Base-by-base conservation (phyloP, 2,888 invertebrate species). In the Thumatha senex region DNA sequence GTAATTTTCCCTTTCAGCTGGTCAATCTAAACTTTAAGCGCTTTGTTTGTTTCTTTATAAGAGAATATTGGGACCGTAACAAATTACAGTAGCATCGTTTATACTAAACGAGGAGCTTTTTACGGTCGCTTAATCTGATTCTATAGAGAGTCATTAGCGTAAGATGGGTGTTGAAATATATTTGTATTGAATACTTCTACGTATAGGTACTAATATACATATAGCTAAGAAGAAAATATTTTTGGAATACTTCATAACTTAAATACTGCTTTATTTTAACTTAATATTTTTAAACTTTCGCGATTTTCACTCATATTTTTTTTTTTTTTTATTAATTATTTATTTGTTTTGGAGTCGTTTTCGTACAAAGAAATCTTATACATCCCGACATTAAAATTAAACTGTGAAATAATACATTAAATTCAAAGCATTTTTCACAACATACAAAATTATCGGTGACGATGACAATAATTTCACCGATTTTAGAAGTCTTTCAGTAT, bases 1-100 rank as follows among this genome's bases (percentile, higher is more conserved):
- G 80, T 80, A 80, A 83, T 83, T 84, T 79, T 69, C 70, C 68
- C 71, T 61, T 68, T 61, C 63, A 67, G 60, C 75, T 68, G 77
- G 76, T 75, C 80, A 74, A 70, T 74, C 66, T 55, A 62, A 67
- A 70, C 49, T 62, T 64, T 56, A 52, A 62, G 54, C 38, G 54
- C 49, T 66, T 58, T 67, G 54, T 58, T 63, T 63, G 51, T 65
- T 61, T 54, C 54, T 61, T 48, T 49, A 46, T 47, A 29, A 43
- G 24, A 40, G 40, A 42, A 47, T 46, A 54, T 55, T 46, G 44
- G 13, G 54, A 55, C 45, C 41, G 46, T 54, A 53, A 67, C 46
- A 61, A 57, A 70, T 64, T 60, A 69, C 66, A 54, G 61, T 68
- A 66, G 66, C 62, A 49, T 46, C 54, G 39, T 48, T 59, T 64